Conservation (phyloP, 2,797 vertebrate species). For the Falco novaeseelandiae region DNA sequence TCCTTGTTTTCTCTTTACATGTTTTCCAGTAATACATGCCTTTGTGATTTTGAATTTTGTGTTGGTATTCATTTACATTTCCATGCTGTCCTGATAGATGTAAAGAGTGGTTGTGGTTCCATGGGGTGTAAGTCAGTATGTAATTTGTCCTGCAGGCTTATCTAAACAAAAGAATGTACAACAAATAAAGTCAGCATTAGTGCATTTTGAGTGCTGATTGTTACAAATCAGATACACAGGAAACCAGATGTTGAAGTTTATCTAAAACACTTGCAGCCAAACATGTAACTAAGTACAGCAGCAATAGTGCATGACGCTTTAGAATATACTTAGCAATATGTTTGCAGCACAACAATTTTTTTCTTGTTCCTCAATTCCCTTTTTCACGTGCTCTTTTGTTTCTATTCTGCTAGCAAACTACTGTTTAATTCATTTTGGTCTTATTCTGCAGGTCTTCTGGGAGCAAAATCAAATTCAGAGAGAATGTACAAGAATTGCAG, state of each 20-base stretch:
- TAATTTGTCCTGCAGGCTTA: constrained; percentile 8
- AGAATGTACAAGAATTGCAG: neutral
- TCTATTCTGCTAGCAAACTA: neutral
- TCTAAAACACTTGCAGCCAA: neutral
- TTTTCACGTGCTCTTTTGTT: neutral
- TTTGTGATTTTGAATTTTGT: neutral
- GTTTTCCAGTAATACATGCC: neutral
- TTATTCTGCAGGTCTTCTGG: neutral
- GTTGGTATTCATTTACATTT: neutral
- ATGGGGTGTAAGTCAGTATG: neutral
- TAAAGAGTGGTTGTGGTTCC: neutral
- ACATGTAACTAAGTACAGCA: neutral
- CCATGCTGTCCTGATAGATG: neutral
- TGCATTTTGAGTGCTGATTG: constrained; percentile 31
- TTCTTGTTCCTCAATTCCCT: neutral
- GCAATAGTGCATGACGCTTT: neutral
- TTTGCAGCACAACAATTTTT: neutral
- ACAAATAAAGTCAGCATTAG: constrained; percentile 30
- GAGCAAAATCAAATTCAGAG: neutral
- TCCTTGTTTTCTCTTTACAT: neutral
- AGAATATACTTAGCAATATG: neutral
- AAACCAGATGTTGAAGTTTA: constrained; percentile 39
- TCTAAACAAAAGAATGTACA: constrained; percentile 28
- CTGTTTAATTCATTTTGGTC: neutral
- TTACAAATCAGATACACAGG: constrained; percentile 26